Percentiles rank a stretch among this genome's conserved stretches.
Evolutionary conservation across 1,140 invertebrate species (phyloP).

Genomic region (Varroa destructor): DNA sequence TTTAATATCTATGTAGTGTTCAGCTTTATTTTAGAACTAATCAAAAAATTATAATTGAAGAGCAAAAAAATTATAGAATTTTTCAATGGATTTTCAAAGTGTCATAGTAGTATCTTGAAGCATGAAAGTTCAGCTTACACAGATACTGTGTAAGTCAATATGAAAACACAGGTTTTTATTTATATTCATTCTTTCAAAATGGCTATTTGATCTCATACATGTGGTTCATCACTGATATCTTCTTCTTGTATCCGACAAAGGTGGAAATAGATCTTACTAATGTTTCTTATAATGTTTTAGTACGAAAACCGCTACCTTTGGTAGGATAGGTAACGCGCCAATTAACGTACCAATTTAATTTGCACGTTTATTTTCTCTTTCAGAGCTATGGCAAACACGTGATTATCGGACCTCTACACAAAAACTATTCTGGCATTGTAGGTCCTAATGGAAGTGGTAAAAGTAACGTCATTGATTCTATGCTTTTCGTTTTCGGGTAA

Average conservation of each 20-base stretch:
- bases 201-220: too few species aligned
- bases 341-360: neutral
- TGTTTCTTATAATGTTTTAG: too few species aligned
- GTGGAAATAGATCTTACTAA: too few species aligned
- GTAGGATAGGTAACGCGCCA: too few species aligned
- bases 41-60: too few species aligned
- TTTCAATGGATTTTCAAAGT: neutral
- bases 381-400: conserved; percentile 14
- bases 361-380: conserved; percentile 30
- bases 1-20: too few species aligned
- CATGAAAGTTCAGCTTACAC: conserved; percentile 28
- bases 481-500: conserved; percentile 92
- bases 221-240: too few species aligned
- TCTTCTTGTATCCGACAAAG: too few species aligned
- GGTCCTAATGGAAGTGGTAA: conserved; percentile 99
- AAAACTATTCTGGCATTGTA: conserved; percentile 91
- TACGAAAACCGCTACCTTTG: too few species aligned
- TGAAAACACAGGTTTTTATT: too few species aligned
- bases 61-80: conserved; percentile 13
- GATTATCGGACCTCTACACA: conserved; percentile 36
- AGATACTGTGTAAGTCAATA: neutral
- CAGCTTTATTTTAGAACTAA: too few species aligned
- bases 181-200: too few species aligned
- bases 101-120: neutral
- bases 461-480: conserved; percentile 97